These are phyloP conservation scores for Margarornis squamiger DNA, from an alignment of 2,797 vertebrate genomes.

Conservation along the genomic window DNA sequence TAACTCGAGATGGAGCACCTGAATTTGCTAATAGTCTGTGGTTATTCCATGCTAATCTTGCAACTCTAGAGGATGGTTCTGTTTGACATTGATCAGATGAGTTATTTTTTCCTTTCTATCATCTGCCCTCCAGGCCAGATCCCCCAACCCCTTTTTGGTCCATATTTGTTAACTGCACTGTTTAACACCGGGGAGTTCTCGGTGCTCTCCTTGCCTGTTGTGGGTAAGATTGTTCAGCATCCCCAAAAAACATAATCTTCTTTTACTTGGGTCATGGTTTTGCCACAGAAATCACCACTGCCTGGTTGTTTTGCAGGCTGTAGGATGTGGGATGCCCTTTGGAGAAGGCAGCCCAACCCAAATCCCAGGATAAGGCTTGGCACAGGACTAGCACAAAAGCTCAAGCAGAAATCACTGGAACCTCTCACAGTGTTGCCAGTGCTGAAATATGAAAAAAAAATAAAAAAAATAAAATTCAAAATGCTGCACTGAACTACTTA, in stretches of 20 bases:
- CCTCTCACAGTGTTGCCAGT: not conserved
- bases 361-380: not conserved
- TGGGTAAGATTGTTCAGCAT: not conserved
- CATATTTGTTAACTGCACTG: not conserved
- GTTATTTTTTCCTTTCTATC: not conserved
- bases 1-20: not conserved
- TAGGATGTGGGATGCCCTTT: not conserved
- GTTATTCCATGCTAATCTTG: slow-evolving; percentile 10
- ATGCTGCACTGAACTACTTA: slow-evolving; percentile 1
- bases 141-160: not conserved
- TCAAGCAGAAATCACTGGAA: not conserved
- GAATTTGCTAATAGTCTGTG: slow-evolving; percentile 1
- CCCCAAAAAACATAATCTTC: not conserved
- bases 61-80: not conserved
- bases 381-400: not conserved
- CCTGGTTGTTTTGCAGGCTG: not conserved
- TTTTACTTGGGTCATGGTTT: not conserved
- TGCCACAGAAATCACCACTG: not conserved
- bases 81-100: not conserved
- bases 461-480: not conserved
- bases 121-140: not conserved
- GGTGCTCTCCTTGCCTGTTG: not conserved
- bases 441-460: not conserved
- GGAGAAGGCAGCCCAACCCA: not conserved
- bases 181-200: not conserved